A percentile compares a stretch with the other conserved stretches of the same genome.
Evolutionary conservation across 2,797 vertebrate genomes (phyloP).

Genomic region (Heterohyrax brucei): DNA sequence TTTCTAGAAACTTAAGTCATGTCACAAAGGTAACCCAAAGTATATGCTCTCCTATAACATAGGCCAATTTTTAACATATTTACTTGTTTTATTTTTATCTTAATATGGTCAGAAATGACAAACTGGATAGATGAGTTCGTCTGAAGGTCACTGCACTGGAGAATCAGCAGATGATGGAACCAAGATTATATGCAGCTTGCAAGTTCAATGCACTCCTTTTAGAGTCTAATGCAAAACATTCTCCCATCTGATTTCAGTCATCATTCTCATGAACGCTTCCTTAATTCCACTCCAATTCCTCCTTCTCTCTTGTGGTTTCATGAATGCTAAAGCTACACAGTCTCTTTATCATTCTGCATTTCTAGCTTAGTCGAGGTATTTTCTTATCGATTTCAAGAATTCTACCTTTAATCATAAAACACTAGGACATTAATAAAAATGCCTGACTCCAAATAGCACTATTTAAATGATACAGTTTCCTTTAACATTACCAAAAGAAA

Average conservation of each 20-base stretch:
- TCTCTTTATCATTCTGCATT: background rate
- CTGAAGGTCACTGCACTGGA: background rate
- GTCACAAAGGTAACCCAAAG: background rate
- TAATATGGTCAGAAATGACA: background rate
- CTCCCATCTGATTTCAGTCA: background rate
- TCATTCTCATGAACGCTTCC: background rate
- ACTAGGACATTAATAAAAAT: slow-evolving; percentile 44
- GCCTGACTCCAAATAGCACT: background rate
- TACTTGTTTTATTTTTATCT: background rate
- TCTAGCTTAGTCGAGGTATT: background rate
- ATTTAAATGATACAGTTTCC: background rate
- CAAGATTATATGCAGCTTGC: background rate
- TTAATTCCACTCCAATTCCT: slow-evolving; percentile 30
- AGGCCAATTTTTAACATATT: background rate
- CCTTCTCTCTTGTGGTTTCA: background rate
- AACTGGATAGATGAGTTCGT: slow-evolving; percentile 6
- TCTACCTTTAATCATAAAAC: background rate
- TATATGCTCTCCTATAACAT: background rate
- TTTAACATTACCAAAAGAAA: background rate
- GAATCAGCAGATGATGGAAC: background rate
- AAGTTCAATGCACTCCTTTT: background rate
- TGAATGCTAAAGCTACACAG: background rate
- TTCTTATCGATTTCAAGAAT: slow-evolving; percentile 51
- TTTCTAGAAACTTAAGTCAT: background rate
- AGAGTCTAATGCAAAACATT: background rate